These are phyloP conservation scores for Mactromeris polynyma DNA, from an alignment of 2,888 invertebrate genomes.

Conservation along the genomic window DNA sequence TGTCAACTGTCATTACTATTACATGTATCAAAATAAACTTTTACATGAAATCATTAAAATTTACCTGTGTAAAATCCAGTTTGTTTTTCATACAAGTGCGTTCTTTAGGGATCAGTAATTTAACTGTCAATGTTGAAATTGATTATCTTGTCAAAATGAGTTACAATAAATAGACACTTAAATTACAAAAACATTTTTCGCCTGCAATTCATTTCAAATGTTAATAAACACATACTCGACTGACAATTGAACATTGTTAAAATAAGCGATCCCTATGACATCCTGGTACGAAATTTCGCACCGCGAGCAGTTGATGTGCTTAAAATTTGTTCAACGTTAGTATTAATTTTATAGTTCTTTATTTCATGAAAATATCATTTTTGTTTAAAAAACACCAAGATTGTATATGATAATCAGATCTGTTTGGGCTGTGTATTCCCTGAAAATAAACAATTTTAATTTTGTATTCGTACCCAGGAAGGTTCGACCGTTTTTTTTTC, in stretches of 20 bases:
- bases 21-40: background rate
- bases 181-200: background rate
- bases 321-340: background rate
- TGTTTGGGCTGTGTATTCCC: too few species aligned
- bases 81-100: conserved; percentile 11
- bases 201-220: background rate
- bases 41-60: background rate
- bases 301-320: background rate
- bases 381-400: too few species aligned
- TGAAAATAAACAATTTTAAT: too few species aligned
- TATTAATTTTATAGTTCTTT: background rate
- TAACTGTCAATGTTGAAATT: background rate
- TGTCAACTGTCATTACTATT: background rate
- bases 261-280: background rate
- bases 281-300: background rate
- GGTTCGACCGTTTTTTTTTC: too few species aligned
- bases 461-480: too few species aligned
- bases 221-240: background rate
- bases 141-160: background rate
- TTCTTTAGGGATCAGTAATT: background rate
- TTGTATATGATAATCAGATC: too few species aligned
- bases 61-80: background rate
- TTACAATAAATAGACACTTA: background rate
- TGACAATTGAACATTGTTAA: background rate
- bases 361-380: too few species aligned